Base-by-base conservation (phyloP, 1,140 invertebrate species). In the Panagrolaimus sp. region DNA sequence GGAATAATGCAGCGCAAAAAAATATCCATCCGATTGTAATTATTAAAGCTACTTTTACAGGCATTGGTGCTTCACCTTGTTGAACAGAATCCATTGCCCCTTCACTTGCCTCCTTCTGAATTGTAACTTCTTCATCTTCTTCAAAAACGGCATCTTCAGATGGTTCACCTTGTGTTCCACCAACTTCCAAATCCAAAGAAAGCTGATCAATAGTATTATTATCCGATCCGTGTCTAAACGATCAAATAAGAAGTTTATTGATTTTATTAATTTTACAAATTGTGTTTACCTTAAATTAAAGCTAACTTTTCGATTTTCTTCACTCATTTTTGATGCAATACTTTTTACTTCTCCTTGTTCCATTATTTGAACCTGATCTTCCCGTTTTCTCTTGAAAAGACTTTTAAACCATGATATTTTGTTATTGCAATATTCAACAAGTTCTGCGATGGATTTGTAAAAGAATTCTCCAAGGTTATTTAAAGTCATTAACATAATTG, bases 401-500 rank as follows among this genome's bases (percentile, higher is more conserved):
- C 12, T 68, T 24, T 65, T 70, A 46, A 44, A 28, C 66, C 14
- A 62, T 38, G 6, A 24, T 68, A 45, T 28, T 68, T 38, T 68
- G n/a, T 14, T 55, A 38, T 14, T 38, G 7, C 32, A 38, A 58
- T 58, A 58, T 12, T 58, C 71, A 5, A 78, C n/a, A 9, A 73
- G 46, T 24, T 79, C 78, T 38, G 77, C 74, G 65, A 79, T 78
- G 14, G 91, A 92, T 64, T 92, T 91, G 8, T 92, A 93, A 90
- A 96, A 92, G 67, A 93, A 90, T 83, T 95, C 92, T 24, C 94
- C 94, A 69, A 97, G 94, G 83, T 96, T 95, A 46, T 92, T 94
- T 45, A 96, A 87, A 76, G 92, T 96, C 8, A 96, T 87, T 67
- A 96, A 87, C 91, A 95, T 95, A 67, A 96, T 84, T 0, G 94